Evolutionary conservation across 1,140 invertebrate species (phyloP), one percentile per base, ranked within the genome.

Genomic region (Drosophila sulfurigaster): DNA sequence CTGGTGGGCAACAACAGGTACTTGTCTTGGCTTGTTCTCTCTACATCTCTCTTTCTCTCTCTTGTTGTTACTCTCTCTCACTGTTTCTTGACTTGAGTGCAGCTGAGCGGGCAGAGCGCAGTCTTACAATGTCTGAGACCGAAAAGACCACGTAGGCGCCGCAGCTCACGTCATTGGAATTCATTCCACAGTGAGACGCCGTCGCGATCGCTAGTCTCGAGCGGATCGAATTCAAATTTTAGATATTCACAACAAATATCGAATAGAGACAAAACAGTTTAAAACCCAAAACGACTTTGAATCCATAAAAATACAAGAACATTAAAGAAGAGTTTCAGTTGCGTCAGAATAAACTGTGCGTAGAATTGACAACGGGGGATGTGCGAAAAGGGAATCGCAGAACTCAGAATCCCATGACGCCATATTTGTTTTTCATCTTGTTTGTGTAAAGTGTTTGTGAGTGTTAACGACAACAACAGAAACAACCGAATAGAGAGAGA

Each of bases 341-440:
- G 52, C 13, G 28, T 20, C n/a, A 10, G 5, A 46, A 41, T 35
- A 35, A 25, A 11, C 45, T 16, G 32, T 48, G 48, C 46, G 41
- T 16, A 35, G 20, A 48, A 48, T 58, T 6, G 46, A 35, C 45
- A 75, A 62, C 48, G 45, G 58, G 45, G 58, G 73, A 49, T 66
- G 71, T 82, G 65, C 56, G 48, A 81, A 81, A 67, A 58, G 64
- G 51, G 16, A 68, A 67, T 57, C 62, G 51, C 41, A 74, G 62
- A 71, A 59, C 52, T 58, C 41, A 80, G 78, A 89, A 75, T 78
- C 51, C 62, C 71, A 56, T 59, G 81, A 75, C 81, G 85, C 85
- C 85, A 89, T 89, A 85, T 85, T 89, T 89, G 85, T 85, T 88
- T 87, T 77, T 66, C 49, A 75, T 63, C 60, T 62, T 77, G 82